A percentile compares a stretch with the other conserved stretches of the same genome.
Evolutionary conservation across 1,140 invertebrate genomes (phyloP).

Genomic region (Zaprionus vittiger): DNA sequence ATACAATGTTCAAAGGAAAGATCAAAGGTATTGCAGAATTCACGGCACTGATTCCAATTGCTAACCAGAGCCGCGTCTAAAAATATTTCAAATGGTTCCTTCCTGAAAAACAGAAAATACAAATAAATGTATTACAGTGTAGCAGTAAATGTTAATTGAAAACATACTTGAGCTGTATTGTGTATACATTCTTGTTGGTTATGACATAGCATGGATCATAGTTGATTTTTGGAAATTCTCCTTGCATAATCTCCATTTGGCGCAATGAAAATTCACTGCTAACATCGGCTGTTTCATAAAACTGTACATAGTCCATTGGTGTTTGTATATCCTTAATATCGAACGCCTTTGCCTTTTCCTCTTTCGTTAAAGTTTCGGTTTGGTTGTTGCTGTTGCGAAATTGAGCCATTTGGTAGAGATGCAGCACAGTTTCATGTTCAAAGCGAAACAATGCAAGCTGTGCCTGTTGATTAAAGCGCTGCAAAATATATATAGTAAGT

Average conservation of each 20-base stretch:
- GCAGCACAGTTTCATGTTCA: constrained; percentile 82
- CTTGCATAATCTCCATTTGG: constrained; percentile 81
- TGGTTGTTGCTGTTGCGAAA: constrained; percentile 50
- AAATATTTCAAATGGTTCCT: constrained; percentile 88
- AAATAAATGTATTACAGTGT: not conserved
- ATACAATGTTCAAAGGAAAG: constrained; percentile 89
- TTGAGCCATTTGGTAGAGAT: constrained; percentile 80
- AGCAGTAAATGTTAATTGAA: not conserved
- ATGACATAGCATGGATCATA: constrained; percentile 90
- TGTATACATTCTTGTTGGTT: constrained; percentile 89
- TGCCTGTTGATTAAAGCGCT: constrained; percentile 86
- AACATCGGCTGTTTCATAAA: constrained; percentile 71
- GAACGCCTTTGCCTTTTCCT: constrained; percentile 85
- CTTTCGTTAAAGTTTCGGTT: constrained; percentile 76
- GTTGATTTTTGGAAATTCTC: constrained; percentile 80
- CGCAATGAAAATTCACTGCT: constrained; percentile 70
- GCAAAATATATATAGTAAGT: constrained; percentile 33
- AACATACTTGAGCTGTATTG: constrained; percentile 87
- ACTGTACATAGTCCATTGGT: constrained; percentile 79
- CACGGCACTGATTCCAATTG: constrained; percentile 78
- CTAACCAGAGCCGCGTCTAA: constrained; percentile 85
- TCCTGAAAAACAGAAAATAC: constrained; percentile 50
- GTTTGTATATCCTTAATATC: constrained; percentile 83
- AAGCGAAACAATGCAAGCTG: constrained; percentile 86
- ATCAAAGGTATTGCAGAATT: constrained; percentile 86